Base-by-base conservation (phyloP, 2,113 vertebrate species). In the Alosa alosa region DNA sequence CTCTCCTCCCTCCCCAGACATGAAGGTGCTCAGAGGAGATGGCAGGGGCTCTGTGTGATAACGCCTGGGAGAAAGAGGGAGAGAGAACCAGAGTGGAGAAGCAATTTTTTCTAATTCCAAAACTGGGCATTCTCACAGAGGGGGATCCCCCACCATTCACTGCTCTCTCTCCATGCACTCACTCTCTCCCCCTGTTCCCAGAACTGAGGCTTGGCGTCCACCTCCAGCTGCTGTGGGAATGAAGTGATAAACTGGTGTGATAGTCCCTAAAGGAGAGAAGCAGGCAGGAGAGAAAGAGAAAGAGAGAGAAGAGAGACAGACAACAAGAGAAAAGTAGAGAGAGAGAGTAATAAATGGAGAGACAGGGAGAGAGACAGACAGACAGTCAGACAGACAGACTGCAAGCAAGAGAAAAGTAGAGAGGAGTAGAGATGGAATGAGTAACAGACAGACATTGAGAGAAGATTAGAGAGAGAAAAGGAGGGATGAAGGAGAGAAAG, bases 241-340 rank as follows among this genome's bases (percentile, higher is more conserved):
- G 50, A 90, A 57, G 85, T 86, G 90, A 90, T 90, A 87, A 89
- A 91, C 85, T 82, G 49, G 82, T 36, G 81, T 47, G 20, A 86
- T 82, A 81, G 84, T 88, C 81, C 82, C 83, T 82, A 9, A 81
- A 88, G 82, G 83, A 89, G 87, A 81, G 18, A 22, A 22, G 55
- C 55, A 45, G 83, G 52, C 83, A 82, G n/a, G 72, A 81, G 22
- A 55, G 46, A 44, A 44, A 68, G 41, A 60, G 5, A 6, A 1
- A 60, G 55, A 22, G 55, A 22, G 55, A 55, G 17, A 55, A 55
- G 52, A 55, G 15, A 17, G 52, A 57, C 17, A 20, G 55, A 57
- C 55, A 81, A 81, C 41, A 39, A 47, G 39, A 72, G 36, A 81
- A 18, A 64, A 22, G 18, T 57, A n/a, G n/a, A n/a, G n/a, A 57